Conservation (phyloP, 2,113 vertebrate genomes). For the Crotalus helleri region DNA sequence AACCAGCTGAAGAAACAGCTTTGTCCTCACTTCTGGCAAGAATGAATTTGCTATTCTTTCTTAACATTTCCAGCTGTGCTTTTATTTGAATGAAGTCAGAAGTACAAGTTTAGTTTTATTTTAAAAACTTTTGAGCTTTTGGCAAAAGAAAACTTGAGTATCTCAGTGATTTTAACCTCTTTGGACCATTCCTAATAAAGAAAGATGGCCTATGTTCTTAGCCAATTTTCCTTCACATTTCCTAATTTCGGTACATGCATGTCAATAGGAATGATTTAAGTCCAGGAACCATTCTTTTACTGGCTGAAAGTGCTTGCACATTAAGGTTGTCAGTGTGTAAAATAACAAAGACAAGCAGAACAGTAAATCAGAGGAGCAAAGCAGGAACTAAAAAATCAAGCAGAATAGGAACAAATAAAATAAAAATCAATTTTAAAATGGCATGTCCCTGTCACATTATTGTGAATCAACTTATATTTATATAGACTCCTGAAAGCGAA, state of each 20-base stretch:
- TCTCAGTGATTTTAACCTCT: slow-evolving; percentile 12
- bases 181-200: not conserved
- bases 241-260: not conserved
- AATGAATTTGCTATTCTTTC: slow-evolving; percentile 50
- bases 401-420: not conserved
- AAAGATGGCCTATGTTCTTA: not conserved
- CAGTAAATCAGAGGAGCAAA: not conserved
- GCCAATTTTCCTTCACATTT: not conserved
- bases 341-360: not conserved
- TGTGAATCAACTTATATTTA: not conserved
- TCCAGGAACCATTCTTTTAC: not conserved
- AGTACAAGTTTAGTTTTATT: not conserved
- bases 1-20: slow-evolving; percentile 19
- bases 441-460: not conserved
- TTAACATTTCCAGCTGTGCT: slow-evolving; percentile 48
- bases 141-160: not conserved
- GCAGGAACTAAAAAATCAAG: not conserved
- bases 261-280: too few species aligned
- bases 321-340: not conserved
- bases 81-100: slow-evolving; percentile 6
- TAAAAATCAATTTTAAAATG: not conserved
- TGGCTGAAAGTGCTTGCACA: not conserved
- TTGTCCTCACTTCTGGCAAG: slow-evolving; percentile 12
- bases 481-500: not conserved
- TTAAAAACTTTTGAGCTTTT: not conserved